A percentile compares a stretch with the other conserved stretches of the same genome.
Conservation (phyloP, 2,797 vertebrate species). For the Coendou prehensilis region DNA sequence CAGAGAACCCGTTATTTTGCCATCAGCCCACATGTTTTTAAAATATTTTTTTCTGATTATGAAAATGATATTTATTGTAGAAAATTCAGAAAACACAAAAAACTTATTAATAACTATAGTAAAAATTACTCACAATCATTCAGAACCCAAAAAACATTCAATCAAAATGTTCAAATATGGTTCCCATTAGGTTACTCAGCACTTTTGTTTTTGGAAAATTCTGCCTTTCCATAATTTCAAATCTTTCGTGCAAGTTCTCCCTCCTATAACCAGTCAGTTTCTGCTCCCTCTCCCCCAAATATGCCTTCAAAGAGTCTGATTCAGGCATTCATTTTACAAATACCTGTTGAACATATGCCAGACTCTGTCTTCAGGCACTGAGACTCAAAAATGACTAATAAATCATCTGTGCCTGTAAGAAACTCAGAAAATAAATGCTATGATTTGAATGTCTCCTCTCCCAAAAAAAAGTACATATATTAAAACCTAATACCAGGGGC, state of each 20-base stretch:
- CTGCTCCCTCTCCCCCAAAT: background rate
- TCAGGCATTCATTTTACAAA: background rate
- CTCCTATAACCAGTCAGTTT: background rate
- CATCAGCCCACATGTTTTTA: background rate
- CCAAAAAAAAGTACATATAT: background rate
- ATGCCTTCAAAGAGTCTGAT: background rate
- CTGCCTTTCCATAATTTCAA: background rate
- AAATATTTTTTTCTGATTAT: slow-evolving; percentile 13
- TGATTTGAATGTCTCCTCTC: too few relatives aligned
- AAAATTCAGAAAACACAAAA: slow-evolving; percentile 48
- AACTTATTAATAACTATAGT: background rate
- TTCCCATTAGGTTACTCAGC: background rate
- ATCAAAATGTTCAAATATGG: background rate
- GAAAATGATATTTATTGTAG: background rate
- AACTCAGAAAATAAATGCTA: slow-evolving; percentile 12
- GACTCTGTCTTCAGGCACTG: background rate
- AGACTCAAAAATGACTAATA: background rate
- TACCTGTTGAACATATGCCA: background rate
- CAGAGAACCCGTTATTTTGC: background rate
- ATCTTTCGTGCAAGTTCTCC: background rate
- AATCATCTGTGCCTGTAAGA: background rate
- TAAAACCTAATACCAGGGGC: background rate
- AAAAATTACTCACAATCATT: background rate
- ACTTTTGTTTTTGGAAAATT: background rate
- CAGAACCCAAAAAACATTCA: slow-evolving; percentile 6